phyloP scores from a whole-genome alignment of 30 jellyfish, hydroid and myxozoan genomes.

The Catostylus mosaicus region DNA sequence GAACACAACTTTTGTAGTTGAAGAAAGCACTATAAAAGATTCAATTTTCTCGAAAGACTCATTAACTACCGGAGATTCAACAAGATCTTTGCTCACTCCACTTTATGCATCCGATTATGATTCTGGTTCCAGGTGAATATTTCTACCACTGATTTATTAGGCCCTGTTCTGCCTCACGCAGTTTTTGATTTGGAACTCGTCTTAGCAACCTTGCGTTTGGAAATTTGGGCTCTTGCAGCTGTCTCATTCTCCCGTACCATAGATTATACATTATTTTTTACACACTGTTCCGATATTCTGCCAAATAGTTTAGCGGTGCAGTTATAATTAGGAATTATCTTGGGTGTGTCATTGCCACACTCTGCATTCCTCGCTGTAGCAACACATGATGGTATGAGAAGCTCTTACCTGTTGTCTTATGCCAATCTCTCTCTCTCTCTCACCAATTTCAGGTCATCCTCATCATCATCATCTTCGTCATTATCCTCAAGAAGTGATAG shows the following conservation, averaged over 20 bases:
- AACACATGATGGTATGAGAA: not conserved
- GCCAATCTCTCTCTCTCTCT: not conserved
- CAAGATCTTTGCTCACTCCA: slow-evolving; percentile 88
- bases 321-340: no score
- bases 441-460: not conserved
- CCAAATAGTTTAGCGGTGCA: no score
- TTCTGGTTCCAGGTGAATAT: slow-evolving; percentile 19
- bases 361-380: no score
- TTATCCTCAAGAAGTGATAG: slow-evolving; percentile 2
- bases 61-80: slow-evolving; percentile 63
- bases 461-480: slow-evolving; percentile 10
- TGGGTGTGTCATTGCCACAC: no score
- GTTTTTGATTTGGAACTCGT: not conserved
- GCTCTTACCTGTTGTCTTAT: not conserved
- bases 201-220: not conserved
- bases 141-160: not conserved
- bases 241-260: not conserved
- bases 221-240: not conserved
- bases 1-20: slow-evolving; percentile 45
- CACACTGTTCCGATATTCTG: not conserved
- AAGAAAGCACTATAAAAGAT: slow-evolving; percentile 1
- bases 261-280: no score
- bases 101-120: slow-evolving; percentile 85
- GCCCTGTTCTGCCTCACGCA: not conserved
- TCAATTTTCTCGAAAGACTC: slow-evolving; percentile 44